Conservation (phyloP, 2,113 vertebrate species). For the Phyllopteryx taeniolatus region DNA sequence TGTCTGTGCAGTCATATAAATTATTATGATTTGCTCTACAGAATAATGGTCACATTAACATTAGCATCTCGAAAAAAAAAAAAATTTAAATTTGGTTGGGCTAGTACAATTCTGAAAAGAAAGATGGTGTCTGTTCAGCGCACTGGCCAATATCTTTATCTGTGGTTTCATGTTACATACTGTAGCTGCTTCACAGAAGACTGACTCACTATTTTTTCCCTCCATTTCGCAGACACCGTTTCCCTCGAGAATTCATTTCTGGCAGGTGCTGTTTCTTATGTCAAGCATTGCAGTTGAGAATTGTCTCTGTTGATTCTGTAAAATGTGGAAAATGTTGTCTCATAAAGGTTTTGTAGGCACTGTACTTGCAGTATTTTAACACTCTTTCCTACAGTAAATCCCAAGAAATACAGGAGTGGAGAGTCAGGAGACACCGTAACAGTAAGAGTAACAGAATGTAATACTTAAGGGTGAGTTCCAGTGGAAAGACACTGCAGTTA, state of each 20-base stretch:
- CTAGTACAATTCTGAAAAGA: background rate
- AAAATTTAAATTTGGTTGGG: background rate
- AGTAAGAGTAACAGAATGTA: background rate
- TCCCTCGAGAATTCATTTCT: constrained; percentile 6
- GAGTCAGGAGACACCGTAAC: background rate
- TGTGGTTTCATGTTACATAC: background rate
- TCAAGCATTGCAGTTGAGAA: constrained; percentile 9
- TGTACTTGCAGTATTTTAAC: background rate
- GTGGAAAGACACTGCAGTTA: background rate
- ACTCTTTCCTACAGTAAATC: background rate
- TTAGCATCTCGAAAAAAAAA: background rate
- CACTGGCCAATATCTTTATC: background rate
- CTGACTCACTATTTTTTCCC: constrained; percentile 3
- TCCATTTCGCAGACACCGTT: constrained; percentile 9
- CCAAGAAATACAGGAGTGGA: background rate
- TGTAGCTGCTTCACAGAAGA: background rate
- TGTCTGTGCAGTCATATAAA: background rate
- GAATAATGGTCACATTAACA: background rate
- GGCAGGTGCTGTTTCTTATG: constrained; percentile 23
- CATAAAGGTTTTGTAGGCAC: background rate
- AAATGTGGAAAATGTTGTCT: constrained; percentile 22
- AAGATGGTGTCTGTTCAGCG: background rate
- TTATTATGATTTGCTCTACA: constrained; percentile 1
- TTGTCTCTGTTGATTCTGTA: constrained; percentile 13
- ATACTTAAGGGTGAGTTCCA: background rate